Conservation (phyloP, 2,888 invertebrate species). For the Macaria notata region DNA sequence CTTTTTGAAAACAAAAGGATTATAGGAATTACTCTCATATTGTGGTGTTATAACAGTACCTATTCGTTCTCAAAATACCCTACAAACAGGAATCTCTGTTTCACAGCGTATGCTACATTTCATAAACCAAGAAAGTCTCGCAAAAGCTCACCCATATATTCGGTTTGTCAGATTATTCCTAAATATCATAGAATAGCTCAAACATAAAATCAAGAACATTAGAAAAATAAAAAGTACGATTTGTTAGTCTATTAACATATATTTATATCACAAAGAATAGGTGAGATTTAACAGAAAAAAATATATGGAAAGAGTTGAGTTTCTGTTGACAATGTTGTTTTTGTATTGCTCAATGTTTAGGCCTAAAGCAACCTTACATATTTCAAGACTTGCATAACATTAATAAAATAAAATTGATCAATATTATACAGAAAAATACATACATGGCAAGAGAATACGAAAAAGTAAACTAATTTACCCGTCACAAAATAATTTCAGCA, state of each 20-base stretch:
- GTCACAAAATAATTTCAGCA: no score
- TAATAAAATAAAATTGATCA: no score
- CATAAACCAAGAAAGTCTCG: conserved; percentile 14
- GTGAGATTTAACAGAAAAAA: conserved; percentile 50
- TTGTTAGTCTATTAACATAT: conserved; percentile 30
- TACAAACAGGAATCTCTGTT: neutral
- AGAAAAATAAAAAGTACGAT: conserved; percentile 33
- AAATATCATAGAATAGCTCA: conserved; percentile 29
- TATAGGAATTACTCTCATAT: no score
- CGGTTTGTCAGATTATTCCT: conserved; percentile 24
- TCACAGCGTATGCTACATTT: conserved; percentile 9
- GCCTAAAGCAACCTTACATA: no score
- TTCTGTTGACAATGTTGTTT: neutral
- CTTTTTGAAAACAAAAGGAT: no score
- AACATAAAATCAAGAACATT: conserved; percentile 29
- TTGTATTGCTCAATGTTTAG: no score
- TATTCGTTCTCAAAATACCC: no score
- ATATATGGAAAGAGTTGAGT: conserved; percentile 25
- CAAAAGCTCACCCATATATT: conserved; percentile 28
- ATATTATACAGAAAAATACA: no score
- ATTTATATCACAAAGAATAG: conserved; percentile 56
- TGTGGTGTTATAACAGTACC: no score
- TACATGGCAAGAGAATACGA: no score
- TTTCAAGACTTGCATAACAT: no score
- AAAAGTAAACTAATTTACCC: no score